Evolutionary conservation across 2,797 vertebrate species (phyloP), one percentile per base, ranked within the genome.

Genomic region (Lithobates sylvaticus): DNA sequence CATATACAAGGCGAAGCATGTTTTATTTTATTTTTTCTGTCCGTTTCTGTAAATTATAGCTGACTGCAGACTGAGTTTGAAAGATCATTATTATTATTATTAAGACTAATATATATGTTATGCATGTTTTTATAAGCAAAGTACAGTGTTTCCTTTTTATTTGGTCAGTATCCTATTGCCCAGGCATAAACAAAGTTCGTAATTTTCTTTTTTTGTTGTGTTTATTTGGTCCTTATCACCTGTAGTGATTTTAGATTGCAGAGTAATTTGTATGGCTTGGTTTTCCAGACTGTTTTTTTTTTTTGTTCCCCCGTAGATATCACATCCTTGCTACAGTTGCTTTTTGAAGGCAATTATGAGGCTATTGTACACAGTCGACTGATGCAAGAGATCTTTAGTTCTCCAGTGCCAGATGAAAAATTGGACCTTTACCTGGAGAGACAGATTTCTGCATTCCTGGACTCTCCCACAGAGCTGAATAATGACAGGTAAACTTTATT

Each of bases 341-440:
- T 98, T 77, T 90, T 97, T 88, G 93, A 96, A 71, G 97, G 96
- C 0, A 94, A 94, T 75, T 98, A 95, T 0, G 89, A 96, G 83
- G 93, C 91, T 0, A 91, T 98, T 54, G 93, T 99, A 88, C 92
- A 94, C 83, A 96, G 92, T 88, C 91, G 93, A 32, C 76, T 88
- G 50, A 91, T 96, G 84, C 90, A 87, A 70, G 92, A 92, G 54
- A 86, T 99, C 90, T 95, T 99, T 72, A 88, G 76, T 3, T 91
- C 90, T 1, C 91, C 94, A 32, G 89, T 76, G 76, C 58, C 78
- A 0, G 96, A 94, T n/a, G 95, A 97, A 87, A 91, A 88, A 73
- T 90, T 98, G 10, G 95, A 96, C 78, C 85, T 78, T 78, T 96
- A 94, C 88, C 90, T 99, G 89, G 96, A 97, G 91, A 95, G 95